Percentiles rank a stretch among this genome's conserved stretches.
Evolutionary conservation across 1,140 invertebrate genomes (phyloP).

Genomic region (Caenorhabditis inopinata): DNA sequence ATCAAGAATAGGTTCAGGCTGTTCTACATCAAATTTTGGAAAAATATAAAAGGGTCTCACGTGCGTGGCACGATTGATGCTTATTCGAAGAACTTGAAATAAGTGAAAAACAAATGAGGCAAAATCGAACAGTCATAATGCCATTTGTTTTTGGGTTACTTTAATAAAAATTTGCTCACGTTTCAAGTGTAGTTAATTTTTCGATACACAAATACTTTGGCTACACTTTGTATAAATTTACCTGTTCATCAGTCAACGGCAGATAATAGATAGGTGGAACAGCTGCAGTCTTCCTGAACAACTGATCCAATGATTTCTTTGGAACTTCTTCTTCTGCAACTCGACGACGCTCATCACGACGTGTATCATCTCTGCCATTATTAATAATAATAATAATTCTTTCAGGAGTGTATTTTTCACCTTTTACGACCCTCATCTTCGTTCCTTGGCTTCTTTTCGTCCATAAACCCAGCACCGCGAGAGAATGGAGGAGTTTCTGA

Average conservation of each 20-base stretch:
- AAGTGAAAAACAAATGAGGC: background rate
- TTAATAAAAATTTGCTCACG: too few relatives aligned
- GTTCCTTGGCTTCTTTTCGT: background rate
- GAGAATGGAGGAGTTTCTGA: slow-evolving; percentile 13
- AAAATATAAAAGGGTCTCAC: too few relatives aligned
- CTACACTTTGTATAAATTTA: too few relatives aligned
- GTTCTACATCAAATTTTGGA: too few relatives aligned
- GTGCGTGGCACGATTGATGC: too few relatives aligned
- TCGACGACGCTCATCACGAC: background rate
- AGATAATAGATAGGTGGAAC: background rate
- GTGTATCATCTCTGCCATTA: background rate
- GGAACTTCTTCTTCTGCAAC: background rate
- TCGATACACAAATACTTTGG: too few relatives aligned
- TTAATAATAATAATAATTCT: background rate
- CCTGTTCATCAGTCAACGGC: slow-evolving; percentile 1
- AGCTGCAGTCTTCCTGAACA: background rate
- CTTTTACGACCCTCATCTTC: background rate
- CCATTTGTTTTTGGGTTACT: too few relatives aligned
- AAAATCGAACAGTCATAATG: too few relatives aligned
- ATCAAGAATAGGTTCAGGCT: too few relatives aligned
- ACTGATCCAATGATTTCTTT: background rate
- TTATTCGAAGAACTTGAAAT: background rate
- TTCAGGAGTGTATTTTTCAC: background rate
- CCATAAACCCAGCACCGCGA: slow-evolving; percentile 3
- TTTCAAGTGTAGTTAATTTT: too few relatives aligned